Evolutionary conservation across 2,113 vertebrate genomes (phyloP), one percentile per base, ranked within the genome.

Genomic region (Neodon shergylaensis): DNA sequence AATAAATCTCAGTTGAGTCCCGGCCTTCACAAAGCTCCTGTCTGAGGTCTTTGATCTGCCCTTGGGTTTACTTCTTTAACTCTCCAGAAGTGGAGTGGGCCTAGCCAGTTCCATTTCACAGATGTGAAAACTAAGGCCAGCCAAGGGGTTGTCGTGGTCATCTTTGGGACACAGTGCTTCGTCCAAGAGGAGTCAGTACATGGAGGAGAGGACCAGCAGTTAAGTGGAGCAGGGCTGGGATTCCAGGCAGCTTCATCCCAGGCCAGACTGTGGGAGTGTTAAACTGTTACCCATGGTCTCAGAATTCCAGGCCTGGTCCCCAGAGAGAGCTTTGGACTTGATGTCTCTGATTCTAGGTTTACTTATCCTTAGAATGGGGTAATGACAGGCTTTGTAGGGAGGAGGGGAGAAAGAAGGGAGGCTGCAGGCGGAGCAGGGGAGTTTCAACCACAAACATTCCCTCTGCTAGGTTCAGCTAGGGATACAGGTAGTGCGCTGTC

Each of bases 51-150:
- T 36, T 76, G 87, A 88, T 39, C 31, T n/a, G n/a, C 42, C 22
- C 8, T 78, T 44, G 17, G 54, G n/a, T 36, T 85, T 9, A 8
- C 19, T 63, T 22, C 36, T 85, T 72, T 89, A 89, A 85, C 52
- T 44, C 78, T 17, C n/a, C 31, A 1, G 1, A 17, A 7, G 28
- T 42, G 77, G 42, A 12, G 44, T 47, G n/a, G 63, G 54, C 36
- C 42, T 22, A 70, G 12, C 31, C 12, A 21, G 63, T 73, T 90
- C 97, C 91, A 72, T 92, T 92, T 90, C 44, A 19, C 91, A 52
- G 95, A 68, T 74, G 78, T 63, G 73, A 49, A 95, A 63, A 92
- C 81, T 49, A 94, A 96, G 93, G 47, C 58, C 47, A 19, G 93
- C n/a, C 58, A 26, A 26, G 10, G 1, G 3, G 36, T 14, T 22